Evolutionary conservation across 1,140 invertebrate species (phyloP), one percentile per base, ranked within the genome.

Genomic region (Oncopodura yosiiana): DNA sequence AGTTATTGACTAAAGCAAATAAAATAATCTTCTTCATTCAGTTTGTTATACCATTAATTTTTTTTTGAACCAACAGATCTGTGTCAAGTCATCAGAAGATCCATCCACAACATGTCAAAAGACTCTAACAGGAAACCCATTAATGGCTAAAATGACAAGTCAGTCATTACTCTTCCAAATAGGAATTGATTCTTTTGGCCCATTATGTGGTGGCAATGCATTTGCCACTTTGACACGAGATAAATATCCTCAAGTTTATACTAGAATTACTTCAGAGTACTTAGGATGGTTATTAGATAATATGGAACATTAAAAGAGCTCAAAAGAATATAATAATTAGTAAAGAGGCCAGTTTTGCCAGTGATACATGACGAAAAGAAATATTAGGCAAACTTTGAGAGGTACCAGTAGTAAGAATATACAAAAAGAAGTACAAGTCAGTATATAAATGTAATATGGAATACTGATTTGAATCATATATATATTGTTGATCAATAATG

Each of bases 211-310:
- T 0, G 68, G 70, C 19, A 75, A 74, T 1, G 71, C 69, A 30
- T n/a, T n/a, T n/a, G n/a, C n/a, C n/a, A n/a, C n/a, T n/a, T n/a
- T n/a, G n/a, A n/a, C n/a, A n/a, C n/a, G n/a, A n/a, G n/a, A n/a
- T n/a, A n/a, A n/a, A n/a, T n/a, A n/a, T n/a, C 81, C 81, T 3
- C 79, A 77, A 0, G 77, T 83, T 1, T 83, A 82, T 60, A 80
- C 80, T 0, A 71, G 72, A 14, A 68, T 82, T 0, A 65, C 69
- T 0, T 70, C 75, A 49, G n/a, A n/a, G n/a, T 83, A 80, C 51
- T 69, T 82, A 66, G 72, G 80, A 32, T 84, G 81, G 81, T 77
- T 81, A 50, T 64, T 76, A 49, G 62, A 74, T 18, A 79, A 70
- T 29, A 49, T 66, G 14, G 29, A 56, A 19, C 51, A 44, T 29